A percentile compares a stretch with the other conserved stretches of the same genome.
These are phyloP conservation scores for Holacanthus passer DNA, from an alignment of 2,113 vertebrate genomes.

Conservation along the genomic window DNA sequence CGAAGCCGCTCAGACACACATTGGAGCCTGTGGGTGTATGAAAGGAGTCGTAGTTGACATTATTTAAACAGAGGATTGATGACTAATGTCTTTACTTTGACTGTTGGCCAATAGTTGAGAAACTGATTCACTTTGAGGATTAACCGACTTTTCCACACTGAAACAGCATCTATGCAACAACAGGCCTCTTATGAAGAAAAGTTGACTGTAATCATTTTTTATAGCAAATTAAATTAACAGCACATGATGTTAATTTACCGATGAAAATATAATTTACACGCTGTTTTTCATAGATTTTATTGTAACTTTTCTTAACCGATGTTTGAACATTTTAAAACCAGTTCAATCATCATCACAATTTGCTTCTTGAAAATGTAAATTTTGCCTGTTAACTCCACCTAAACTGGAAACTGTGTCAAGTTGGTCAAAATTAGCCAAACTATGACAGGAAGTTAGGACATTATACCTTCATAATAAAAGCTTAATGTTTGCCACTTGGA, in stretches of 20 bases:
- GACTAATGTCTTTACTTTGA: no score
- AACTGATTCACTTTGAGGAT: no score
- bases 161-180: no score
- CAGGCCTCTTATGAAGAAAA: no score
- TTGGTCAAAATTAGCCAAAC: background rate
- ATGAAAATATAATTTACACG: no score
- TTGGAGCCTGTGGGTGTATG: background rate
- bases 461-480: conserved; percentile 60
- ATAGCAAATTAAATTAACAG: no score
- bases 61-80: no score
- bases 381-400: background rate
- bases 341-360: background rate
- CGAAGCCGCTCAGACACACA: background rate
- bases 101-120: no score
- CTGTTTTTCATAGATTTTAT: no score
- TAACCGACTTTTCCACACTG: no score
- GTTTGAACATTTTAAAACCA: background rate
- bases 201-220: no score
- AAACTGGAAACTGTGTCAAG: conserved; percentile 4
- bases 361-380: conserved; percentile 15
- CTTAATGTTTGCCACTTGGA: background rate
- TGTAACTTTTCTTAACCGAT: background rate
- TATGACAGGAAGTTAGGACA: conserved; percentile 25
- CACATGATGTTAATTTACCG: no score
- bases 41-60: background rate